phyloP scores from a whole-genome alignment of 2,888 invertebrate species.

The Chydorus sphaericus region DNA sequence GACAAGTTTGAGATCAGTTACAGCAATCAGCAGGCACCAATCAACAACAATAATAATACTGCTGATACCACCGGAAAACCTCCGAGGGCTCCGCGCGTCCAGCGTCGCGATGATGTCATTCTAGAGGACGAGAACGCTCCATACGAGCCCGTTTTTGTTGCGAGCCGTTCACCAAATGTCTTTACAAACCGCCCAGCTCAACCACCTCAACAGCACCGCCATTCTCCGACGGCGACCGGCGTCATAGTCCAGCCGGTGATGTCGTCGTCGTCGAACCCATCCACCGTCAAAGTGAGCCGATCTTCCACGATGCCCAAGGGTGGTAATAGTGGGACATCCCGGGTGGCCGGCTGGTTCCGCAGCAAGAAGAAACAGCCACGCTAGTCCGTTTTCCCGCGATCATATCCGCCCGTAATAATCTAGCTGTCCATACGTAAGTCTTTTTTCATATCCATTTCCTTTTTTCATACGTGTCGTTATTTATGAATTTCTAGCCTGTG shows the following conservation, averaged over 20 bases:
- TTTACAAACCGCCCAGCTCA: too few species aligned
- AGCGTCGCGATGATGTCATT: conserved; percentile 4
- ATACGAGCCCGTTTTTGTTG: too few species aligned
- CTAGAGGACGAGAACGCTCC: conserved; percentile 22
- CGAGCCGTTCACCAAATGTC: too few species aligned
- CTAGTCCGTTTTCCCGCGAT: conserved; percentile 4
- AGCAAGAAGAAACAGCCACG: conserved; percentile 32
- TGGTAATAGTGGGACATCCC: conserved; percentile 33
- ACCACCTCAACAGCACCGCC: too few species aligned
- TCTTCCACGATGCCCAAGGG: conserved; percentile 44
- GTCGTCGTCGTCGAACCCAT: too few species aligned
- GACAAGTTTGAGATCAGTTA: conserved; percentile 46
- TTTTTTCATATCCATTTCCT: background rate
- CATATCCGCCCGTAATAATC: too few species aligned
- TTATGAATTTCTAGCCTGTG: too few species aligned
- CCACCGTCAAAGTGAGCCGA: conserved; percentile 19
- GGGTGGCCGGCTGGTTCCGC: conserved; percentile 57
- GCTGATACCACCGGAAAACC: conserved; percentile 23
- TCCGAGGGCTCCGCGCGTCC: conserved; percentile 23
- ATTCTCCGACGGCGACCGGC: too few species aligned
- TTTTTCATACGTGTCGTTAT: too few species aligned
- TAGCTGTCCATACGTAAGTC: background rate
- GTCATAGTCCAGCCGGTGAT: too few species aligned
- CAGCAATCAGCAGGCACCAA: conserved; percentile 31
- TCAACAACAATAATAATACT: conserved; percentile 25